Evolutionary conservation across 2,797 vertebrate species (phyloP), one percentile per base, ranked within the genome.

Genomic region (Dromococcyx pavoninus): DNA sequence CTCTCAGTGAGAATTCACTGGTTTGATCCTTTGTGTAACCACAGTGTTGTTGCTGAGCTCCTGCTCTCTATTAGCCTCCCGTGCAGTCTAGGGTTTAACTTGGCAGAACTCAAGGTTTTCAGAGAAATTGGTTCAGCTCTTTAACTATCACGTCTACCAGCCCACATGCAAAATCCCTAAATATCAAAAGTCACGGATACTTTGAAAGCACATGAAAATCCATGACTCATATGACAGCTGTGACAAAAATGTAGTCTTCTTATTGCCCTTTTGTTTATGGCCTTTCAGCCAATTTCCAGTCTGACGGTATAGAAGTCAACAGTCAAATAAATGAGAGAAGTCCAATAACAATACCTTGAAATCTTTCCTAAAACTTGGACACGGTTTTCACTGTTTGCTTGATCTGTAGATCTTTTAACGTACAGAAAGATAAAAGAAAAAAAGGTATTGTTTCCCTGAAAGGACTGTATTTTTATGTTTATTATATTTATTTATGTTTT

Each of bases 111-210:
- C 83, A 51, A 46, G 79, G 91, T 96, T 96, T 94, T 95, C 87
- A 94, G 95, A 95, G 76, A 96, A 97, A 97, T 90, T 94, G 67
- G 89, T 97, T 97, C 95, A 95, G 91, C 87, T 91, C 61, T 93
- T 94, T 89, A 95, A 85, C 76, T 78, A 86, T 96, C 96, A 91
- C 65, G 46, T 96, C 94, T 95, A 95, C 86, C 95, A 97, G 89
- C 87, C 89, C 91, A 95, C 82, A 85, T 93, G 58, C 86, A 89
- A 89, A 96, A 92, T 94, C 95, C 46, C 87, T 85, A 88, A 96
- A 85, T 97, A 94, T 95, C 82, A 92, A 70, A 96, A 96, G 89
- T 96, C 91, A 96, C 3, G 24, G 93, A 88, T 95, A 19, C 91
- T 95, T 85, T 92, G 91, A 91, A 95, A 95, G 73, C 87, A 78